Conservation (phyloP, 1,140 invertebrate species). For the Nylanderia fulva region DNA sequence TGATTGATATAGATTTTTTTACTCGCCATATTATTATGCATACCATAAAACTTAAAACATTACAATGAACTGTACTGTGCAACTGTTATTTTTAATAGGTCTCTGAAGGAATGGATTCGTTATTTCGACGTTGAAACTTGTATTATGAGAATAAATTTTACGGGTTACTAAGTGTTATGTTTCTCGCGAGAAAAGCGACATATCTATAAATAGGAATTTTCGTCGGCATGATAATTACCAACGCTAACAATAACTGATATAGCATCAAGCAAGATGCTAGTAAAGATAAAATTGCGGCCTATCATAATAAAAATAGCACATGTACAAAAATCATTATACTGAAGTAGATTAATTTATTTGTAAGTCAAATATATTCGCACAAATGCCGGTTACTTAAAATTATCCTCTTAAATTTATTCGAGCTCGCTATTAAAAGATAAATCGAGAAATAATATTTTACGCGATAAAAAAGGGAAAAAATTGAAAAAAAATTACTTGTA, state of each 20-base stretch:
- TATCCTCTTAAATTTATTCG: slow-evolving; percentile 23
- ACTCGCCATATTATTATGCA: not conserved
- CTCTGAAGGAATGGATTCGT: not conserved
- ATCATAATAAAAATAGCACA: slow-evolving; percentile 27
- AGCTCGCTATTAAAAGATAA: not conserved
- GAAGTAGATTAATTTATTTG: slow-evolving; percentile 34
- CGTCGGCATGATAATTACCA: not conserved
- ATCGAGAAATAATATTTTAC: not conserved
- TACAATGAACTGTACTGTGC: not conserved
- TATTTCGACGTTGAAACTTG: slow-evolving; percentile 3
- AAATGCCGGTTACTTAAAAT: slow-evolving; percentile 34
- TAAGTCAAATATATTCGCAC: slow-evolving; percentile 34
- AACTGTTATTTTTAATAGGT: slow-evolving; percentile 27
- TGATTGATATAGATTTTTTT: not conserved
- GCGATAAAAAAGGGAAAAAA: slow-evolving; percentile 1
- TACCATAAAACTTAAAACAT: not conserved
- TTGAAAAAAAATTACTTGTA: not conserved
- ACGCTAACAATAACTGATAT: not conserved
- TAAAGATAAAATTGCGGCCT: slow-evolving; percentile 37
- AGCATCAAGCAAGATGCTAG: slow-evolving; percentile 25
- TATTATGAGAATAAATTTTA: slow-evolving; percentile 40
- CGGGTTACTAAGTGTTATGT: not conserved
- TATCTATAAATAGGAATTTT: slow-evolving; percentile 46
- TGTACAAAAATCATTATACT: slow-evolving; percentile 41
- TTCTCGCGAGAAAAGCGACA: slow-evolving; percentile 14